These are phyloP conservation scores for Corythoichthys haematopterus DNA, from an alignment of 2,113 vertebrate genomes.

Conservation along the genomic window DNA sequence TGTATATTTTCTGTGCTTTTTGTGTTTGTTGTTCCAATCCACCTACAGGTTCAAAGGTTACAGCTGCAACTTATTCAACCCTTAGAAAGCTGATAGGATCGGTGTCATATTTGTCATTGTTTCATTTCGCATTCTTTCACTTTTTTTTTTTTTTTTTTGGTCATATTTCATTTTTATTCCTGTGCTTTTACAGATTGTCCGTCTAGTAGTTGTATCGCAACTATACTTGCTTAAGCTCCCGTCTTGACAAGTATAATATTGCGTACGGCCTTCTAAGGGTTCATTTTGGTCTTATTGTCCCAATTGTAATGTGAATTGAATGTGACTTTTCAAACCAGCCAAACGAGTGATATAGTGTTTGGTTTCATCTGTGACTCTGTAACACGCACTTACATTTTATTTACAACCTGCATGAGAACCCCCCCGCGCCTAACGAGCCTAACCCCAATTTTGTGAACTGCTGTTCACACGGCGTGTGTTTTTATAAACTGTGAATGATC, in stretches of 20 bases:
- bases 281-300: slow-evolving; percentile 4
- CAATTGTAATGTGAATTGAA: not conserved
- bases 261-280: slow-evolving; percentile 64
- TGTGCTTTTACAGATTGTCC: slow-evolving; percentile 1
- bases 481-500: not conserved
- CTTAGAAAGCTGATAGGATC: slow-evolving; percentile 66
- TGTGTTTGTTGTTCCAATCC: slow-evolving; percentile 14
- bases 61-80: slow-evolving; percentile 49
- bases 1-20: slow-evolving; percentile 23
- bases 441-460: slow-evolving; percentile 42
- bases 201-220: slow-evolving; percentile 32
- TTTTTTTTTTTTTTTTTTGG: slow-evolving; percentile 10
- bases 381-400: slow-evolving; percentile 32
- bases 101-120: slow-evolving; percentile 22
- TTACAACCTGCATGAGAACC: slow-evolving; percentile 52
- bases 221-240: slow-evolving; percentile 44
- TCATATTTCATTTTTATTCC: not conserved
- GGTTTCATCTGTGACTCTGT: slow-evolving; percentile 12
- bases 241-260: slow-evolving; percentile 48
- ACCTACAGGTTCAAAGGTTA: slow-evolving; percentile 38
- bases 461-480: not conserved
- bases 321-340: not conserved
- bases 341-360: not conserved
- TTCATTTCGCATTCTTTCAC: slow-evolving; percentile 19
- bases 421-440: slow-evolving; percentile 45